phyloP scores from a whole-genome alignment of 1,140 invertebrate species.

The Leptinotarsa undecemlineata region DNA sequence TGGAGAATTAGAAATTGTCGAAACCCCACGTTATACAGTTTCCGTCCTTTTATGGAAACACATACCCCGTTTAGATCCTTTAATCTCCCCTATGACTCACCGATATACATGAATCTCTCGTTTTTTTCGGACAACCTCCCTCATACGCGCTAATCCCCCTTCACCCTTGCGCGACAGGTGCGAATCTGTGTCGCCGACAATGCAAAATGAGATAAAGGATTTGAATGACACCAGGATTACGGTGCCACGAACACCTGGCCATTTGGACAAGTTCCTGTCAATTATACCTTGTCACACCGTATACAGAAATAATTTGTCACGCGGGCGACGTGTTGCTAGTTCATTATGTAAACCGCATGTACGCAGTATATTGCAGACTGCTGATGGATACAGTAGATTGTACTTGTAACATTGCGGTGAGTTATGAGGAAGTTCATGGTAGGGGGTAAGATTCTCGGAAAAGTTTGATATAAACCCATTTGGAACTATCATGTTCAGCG shows the following conservation, averaged over 20 bases:
- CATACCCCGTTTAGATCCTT: no score
- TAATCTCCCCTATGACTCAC: background rate
- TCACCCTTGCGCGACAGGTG: background rate
- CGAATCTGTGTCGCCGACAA: constrained; percentile 15
- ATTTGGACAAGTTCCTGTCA: constrained; percentile 16
- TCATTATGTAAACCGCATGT: constrained; percentile 20
- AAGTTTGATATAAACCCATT: no score
- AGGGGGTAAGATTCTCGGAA: background rate
- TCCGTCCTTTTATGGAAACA: no score
- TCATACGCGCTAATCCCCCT: background rate
- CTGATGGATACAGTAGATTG: background rate
- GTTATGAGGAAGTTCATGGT: background rate
- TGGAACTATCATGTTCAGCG: no score
- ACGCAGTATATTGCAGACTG: constrained; percentile 4
- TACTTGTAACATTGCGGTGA: background rate
- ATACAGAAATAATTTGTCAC: constrained; percentile 22
- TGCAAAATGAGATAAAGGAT: constrained; percentile 16
- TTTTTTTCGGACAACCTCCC: constrained; percentile 14
- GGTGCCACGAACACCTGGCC: constrained; percentile 20
- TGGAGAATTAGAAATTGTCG: no score
- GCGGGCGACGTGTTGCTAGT: constrained; percentile 17
- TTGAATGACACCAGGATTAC: constrained; percentile 21
- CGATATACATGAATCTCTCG: background rate
- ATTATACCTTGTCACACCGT: constrained; percentile 14
- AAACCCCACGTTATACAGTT: no score